Conservation (phyloP, 1,140 invertebrate genomes). For the Plodia interpunctella region DNA sequence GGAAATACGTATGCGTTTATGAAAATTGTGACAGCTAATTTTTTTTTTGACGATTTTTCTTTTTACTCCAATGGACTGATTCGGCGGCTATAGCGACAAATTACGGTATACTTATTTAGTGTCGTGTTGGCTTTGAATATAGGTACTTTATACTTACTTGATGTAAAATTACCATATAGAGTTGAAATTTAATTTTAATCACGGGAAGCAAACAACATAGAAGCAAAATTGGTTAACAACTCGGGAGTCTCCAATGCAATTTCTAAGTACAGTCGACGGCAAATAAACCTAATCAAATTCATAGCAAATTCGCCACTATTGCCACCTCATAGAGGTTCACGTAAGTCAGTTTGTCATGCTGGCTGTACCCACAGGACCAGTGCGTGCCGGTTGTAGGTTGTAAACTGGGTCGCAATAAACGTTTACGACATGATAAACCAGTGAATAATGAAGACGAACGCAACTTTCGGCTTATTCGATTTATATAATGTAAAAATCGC, state of each 20-base stretch:
- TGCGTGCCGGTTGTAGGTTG: slow-evolving; percentile 35
- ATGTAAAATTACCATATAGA: not conserved
- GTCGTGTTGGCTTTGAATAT: no score
- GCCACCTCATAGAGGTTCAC: no score
- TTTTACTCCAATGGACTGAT: no score
- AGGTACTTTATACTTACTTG: no score
- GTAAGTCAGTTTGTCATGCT: no score
- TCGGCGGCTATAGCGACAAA: not conserved
- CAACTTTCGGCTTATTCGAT: not conserved
- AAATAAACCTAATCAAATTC: no score
- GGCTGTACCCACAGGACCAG: no score
- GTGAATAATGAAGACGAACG: slow-evolving; percentile 43
- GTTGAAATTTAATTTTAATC: not conserved
- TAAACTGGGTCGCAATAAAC: slow-evolving; percentile 50
- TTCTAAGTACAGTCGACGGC: slow-evolving; percentile 14
- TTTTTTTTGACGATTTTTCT: no score
- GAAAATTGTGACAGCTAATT: no score
- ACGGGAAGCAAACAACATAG: not conserved
- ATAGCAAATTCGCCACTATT: no score
- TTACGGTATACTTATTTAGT: no score
- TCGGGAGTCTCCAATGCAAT: slow-evolving; percentile 19
- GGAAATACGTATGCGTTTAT: no score
- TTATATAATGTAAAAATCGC: not conserved
- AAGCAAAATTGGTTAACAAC: not conserved
- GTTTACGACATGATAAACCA: slow-evolving; percentile 59